These are phyloP conservation scores for Halisarca cf. caerulea DNA, from an alignment of 37 sponge, comb jelly and placozoan species.

Conservation along the genomic window DNA sequence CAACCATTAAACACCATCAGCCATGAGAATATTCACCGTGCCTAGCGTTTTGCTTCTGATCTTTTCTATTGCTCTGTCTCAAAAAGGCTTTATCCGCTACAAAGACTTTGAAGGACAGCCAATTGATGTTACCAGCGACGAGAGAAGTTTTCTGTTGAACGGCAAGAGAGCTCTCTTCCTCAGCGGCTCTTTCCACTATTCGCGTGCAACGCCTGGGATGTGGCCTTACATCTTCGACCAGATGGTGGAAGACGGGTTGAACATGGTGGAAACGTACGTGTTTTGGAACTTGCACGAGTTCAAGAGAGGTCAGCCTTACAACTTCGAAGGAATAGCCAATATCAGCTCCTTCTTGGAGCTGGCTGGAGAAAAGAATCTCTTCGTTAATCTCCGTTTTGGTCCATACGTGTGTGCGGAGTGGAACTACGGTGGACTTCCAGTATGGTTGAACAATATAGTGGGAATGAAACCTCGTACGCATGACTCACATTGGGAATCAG, in stretches of 20 bases:
- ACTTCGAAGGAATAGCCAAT: conserved; percentile 34
- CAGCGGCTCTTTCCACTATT: conserved; percentile 59
- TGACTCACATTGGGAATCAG: conserved; percentile 44
- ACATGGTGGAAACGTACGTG: conserved; percentile 47
- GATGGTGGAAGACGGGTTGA: conserved; percentile 48
- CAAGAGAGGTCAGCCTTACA: conserved; percentile 28
- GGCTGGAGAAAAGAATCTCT: conserved; percentile 39
- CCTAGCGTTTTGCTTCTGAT: background rate
- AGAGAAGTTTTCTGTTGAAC: conserved; percentile 47
- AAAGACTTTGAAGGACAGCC: conserved; percentile 22
- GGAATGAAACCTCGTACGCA: conserved; percentile 33
- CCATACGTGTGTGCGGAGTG: conserved; percentile 20
- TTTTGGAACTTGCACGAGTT: conserved; percentile 67
- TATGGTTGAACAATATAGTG: conserved; percentile 44
- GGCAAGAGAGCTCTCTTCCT: conserved; percentile 39
- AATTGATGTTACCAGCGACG: conserved; percentile 43
- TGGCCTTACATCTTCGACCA: conserved; percentile 33
- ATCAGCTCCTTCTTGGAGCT: conserved; percentile 33
- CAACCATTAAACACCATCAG: too few species aligned
- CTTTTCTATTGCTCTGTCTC: background rate
- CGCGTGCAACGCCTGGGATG: conserved; percentile 33
- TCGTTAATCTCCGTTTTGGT: conserved; percentile 52
- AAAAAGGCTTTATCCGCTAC: conserved; percentile 13
- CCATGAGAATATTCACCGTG: too few species aligned
- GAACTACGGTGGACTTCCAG: conserved; percentile 50